A percentile compares a stretch with the other conserved stretches of the same genome.
Evolutionary conservation across 2,888 invertebrate species (phyloP).

Genomic region (Drosophila eohydei): DNA sequence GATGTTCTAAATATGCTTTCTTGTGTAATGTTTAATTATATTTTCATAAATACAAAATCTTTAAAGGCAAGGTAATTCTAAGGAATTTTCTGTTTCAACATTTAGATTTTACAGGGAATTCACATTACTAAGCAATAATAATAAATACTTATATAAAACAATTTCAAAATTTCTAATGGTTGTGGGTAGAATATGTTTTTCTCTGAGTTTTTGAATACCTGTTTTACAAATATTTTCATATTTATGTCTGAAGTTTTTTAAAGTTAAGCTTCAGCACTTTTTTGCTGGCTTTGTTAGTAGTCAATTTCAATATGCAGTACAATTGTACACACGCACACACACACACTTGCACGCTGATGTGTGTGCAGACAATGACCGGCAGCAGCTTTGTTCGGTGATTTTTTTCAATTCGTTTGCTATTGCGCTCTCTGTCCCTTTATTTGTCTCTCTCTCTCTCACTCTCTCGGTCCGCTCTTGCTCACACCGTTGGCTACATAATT

Average conservation of each 20-base stretch:
- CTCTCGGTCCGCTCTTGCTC: background rate
- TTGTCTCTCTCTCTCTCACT: background rate
- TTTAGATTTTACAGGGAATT: background rate
- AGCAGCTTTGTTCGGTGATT: constrained; percentile 30
- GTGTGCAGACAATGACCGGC: constrained; percentile 42
- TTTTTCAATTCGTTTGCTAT: constrained; percentile 30
- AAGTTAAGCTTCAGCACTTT: constrained; percentile 13
- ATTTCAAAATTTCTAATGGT: background rate
- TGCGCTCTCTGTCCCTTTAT: background rate
- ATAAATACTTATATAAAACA: background rate
- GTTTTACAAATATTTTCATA: constrained; percentile 46
- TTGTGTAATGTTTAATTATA: background rate
- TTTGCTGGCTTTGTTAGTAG: constrained; percentile 33
- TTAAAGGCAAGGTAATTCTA: background rate
- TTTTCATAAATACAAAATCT: background rate
- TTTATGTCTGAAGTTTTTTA: background rate
- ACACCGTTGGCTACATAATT: constrained; percentile 48
- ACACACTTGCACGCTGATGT: constrained; percentile 6
- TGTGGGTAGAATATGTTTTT: background rate
- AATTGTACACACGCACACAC: constrained; percentile 17
- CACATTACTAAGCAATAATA: background rate
- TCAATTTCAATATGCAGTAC: constrained; percentile 33
- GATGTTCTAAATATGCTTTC: background rate
- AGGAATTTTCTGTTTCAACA: background rate
- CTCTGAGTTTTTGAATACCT: constrained; percentile 24